phyloP scores from a whole-genome alignment of 2,113 vertebrate species.

The Struthidea cinerea region DNA sequence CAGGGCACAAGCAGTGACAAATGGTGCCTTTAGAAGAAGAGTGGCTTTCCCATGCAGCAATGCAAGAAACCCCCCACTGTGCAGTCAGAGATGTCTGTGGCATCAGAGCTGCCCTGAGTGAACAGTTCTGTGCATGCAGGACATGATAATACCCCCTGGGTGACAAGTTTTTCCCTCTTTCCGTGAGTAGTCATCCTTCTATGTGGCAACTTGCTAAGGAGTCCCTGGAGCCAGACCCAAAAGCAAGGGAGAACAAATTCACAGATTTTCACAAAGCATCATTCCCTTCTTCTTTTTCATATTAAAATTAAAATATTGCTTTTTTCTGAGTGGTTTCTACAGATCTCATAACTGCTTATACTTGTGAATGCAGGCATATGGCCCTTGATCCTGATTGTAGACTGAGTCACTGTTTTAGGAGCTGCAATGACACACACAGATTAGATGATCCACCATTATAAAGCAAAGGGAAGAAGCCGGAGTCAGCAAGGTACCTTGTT shows the following conservation, averaged over 20 bases:
- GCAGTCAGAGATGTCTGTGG: background rate
- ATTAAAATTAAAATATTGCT: background rate
- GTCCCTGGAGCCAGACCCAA: background rate
- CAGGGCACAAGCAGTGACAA: background rate
- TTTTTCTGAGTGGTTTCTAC: background rate
- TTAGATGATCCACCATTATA: background rate
- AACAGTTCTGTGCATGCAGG: background rate
- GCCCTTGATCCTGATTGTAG: background rate
- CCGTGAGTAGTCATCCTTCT: background rate
- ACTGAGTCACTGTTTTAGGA: background rate
- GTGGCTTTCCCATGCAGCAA: background rate
- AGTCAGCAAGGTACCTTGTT: background rate
- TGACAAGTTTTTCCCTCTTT: background rate
- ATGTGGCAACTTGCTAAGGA: background rate
- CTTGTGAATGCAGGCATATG: background rate
- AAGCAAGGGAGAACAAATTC: background rate
- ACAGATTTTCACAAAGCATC: background rate
- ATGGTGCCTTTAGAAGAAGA: background rate
- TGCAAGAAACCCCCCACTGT: background rate
- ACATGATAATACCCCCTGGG: background rate
- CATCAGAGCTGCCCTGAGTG: background rate
- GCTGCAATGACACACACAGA: background rate
- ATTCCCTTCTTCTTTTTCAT: background rate
- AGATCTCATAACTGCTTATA: background rate
- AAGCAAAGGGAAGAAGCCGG: background rate